phyloP scores from a whole-genome alignment of 2,888 invertebrate genomes.

The Meloe dianella region DNA sequence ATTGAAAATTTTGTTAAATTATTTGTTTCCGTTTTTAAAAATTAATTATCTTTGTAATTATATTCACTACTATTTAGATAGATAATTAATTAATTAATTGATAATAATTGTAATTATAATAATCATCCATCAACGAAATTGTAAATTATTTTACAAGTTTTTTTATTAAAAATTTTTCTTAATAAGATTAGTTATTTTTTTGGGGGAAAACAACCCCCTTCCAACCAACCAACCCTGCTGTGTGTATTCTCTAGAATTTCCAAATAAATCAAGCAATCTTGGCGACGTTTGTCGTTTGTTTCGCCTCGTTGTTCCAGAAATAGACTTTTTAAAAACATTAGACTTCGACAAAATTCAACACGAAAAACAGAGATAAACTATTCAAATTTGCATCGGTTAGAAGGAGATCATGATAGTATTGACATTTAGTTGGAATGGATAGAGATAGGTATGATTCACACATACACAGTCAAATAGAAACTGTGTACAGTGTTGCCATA shows the following conservation, averaged over 20 bases:
- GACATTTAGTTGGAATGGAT: neutral
- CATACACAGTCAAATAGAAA: constrained; percentile 28
- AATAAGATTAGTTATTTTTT: constrained; percentile 29
- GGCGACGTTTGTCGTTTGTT: constrained; percentile 4
- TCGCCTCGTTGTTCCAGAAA: neutral
- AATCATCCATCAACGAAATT: constrained; percentile 47
- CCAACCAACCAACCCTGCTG: neutral
- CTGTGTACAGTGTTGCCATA: constrained; percentile 22
- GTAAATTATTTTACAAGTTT: constrained; percentile 52
- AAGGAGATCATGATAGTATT: neutral
- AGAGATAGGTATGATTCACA: constrained; percentile 25
- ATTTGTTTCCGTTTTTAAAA: constrained; percentile 36
- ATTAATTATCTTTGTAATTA: constrained; percentile 34
- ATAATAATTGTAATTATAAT: constrained; percentile 44
- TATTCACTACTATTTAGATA: constrained; percentile 47
- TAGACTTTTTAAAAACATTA: neutral
- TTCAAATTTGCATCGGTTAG: neutral
- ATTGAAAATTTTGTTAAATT: constrained; percentile 21
- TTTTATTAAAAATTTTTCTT: constrained; percentile 48
- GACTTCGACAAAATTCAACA: neutral
- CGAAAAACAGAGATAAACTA: neutral
- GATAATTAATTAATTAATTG: constrained; percentile 41
- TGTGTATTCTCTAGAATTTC: neutral
- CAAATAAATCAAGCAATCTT: neutral
- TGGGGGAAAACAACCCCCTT: neutral